phyloP scores from a whole-genome alignment of 2,888 invertebrate species.

The Pyrgus malvae region DNA sequence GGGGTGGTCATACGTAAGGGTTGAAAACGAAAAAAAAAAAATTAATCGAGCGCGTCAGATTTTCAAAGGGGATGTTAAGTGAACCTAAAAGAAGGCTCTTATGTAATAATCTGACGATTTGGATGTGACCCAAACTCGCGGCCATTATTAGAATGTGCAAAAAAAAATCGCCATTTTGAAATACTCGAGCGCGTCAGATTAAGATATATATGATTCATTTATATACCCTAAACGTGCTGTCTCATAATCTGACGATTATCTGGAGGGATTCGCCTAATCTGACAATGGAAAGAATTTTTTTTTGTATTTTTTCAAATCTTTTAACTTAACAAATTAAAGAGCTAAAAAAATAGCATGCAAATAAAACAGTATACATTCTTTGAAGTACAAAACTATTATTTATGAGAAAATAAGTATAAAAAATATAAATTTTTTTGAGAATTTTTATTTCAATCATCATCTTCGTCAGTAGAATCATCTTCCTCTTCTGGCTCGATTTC shows the following conservation, averaged over 20 bases:
- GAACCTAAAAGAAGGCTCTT: slow-evolving; percentile 20
- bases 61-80: slow-evolving; percentile 22
- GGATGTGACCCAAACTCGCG: slow-evolving; percentile 33
- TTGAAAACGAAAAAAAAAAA: too few relatives aligned
- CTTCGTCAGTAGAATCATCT: too few relatives aligned
- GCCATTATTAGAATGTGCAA: slow-evolving; percentile 29
- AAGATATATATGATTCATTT: slow-evolving; percentile 31
- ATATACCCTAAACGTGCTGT: slow-evolving; percentile 27
- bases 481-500: slow-evolving; percentile 38
- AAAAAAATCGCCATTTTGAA: slow-evolving; percentile 35
- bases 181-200: slow-evolving; percentile 32
- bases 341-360: not conserved
- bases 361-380: too few relatives aligned
- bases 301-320: not conserved
- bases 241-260: too few relatives aligned
- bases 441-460: slow-evolving; percentile 1
- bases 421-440: not conserved
- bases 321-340: not conserved
- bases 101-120: slow-evolving; percentile 32
- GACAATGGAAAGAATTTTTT: too few relatives aligned
- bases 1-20: too few relatives aligned
- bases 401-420: not conserved
- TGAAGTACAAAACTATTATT: too few relatives aligned
- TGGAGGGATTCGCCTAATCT: too few relatives aligned
- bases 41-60: slow-evolving; percentile 17